phyloP scores from a whole-genome alignment of 1,140 invertebrate genomes.

The Drosophila asahinai region DNA sequence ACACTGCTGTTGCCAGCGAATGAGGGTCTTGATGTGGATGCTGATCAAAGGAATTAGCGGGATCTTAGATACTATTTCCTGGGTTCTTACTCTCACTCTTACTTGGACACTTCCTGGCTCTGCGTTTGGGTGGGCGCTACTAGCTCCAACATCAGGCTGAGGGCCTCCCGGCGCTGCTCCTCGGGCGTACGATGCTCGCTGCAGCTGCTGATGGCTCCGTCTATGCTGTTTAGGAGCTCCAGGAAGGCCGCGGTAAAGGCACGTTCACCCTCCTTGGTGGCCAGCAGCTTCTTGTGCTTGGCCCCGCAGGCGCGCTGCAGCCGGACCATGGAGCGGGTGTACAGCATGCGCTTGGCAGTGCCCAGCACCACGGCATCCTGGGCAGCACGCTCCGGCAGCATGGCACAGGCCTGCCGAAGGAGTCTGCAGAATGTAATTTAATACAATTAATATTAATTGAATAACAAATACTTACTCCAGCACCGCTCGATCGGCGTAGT shows the following conservation, averaged over 20 bases:
- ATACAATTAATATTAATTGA: too few relatives aligned
- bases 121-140: slow-evolving; percentile 74
- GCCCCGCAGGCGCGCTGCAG: slow-evolving; percentile 66
- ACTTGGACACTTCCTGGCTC: slow-evolving; percentile 78
- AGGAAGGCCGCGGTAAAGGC: slow-evolving; percentile 67
- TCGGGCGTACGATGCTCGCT: slow-evolving; percentile 53
- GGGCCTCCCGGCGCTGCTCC: slow-evolving; percentile 73
- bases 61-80: accelerated
- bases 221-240: slow-evolving; percentile 64
- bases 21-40: slow-evolving; percentile 67
- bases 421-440: slow-evolving; percentile 40
- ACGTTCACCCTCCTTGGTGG: slow-evolving; percentile 70
- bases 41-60: slow-evolving; percentile 11
- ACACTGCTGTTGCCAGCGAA: slow-evolving; percentile 70
- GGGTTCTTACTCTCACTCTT: neutral
- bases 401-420: slow-evolving; percentile 65
- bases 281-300: slow-evolving; percentile 74
- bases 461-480: slow-evolving; percentile 85
- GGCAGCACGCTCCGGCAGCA: slow-evolving; percentile 60
- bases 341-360: slow-evolving; percentile 75
- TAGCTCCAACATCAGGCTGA: slow-evolving; percentile 79
- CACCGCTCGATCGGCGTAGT: slow-evolving; percentile 85
- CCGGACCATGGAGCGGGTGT: slow-evolving; percentile 67
- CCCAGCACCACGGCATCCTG: slow-evolving; percentile 43
- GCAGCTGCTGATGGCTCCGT: slow-evolving; percentile 49